phyloP scores from a whole-genome alignment of 2,113 vertebrate genomes.

The Promerops cafer region DNA sequence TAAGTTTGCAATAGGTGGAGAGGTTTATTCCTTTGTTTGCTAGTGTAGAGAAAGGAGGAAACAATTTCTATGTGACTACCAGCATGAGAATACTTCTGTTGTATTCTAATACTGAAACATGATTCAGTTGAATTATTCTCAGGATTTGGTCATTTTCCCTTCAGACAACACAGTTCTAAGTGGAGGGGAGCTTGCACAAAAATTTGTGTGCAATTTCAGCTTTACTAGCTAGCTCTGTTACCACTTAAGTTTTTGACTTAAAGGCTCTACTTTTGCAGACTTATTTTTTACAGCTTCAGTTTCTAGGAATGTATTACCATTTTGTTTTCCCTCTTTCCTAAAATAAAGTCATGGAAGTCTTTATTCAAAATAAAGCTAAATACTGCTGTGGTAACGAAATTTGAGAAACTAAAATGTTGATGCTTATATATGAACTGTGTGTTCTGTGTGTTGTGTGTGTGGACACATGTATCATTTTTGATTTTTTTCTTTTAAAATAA shows the following conservation, averaged over 20 bases:
- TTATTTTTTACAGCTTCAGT: background rate
- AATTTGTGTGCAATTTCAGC: background rate
- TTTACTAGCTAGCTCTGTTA: background rate
- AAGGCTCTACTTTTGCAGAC: background rate
- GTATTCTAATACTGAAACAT: background rate
- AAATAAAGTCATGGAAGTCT: background rate
- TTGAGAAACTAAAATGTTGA: background rate
- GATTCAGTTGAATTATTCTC: background rate
- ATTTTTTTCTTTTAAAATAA: constrained; percentile 34
- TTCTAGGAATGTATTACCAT: background rate
- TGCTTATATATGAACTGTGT: background rate
- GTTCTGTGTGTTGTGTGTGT: background rate
- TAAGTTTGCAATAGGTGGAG: background rate
- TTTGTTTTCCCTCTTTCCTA: background rate
- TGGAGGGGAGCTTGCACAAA: background rate
- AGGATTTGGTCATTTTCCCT: background rate
- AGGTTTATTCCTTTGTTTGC: background rate
- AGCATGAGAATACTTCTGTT: background rate
- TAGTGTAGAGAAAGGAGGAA: background rate
- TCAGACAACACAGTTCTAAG: background rate
- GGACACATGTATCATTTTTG: background rate
- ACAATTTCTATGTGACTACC: background rate
- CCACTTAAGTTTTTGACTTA: background rate
- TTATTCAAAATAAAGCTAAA: background rate
- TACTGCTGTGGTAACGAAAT: background rate